Percentiles rank a stretch among this genome's conserved stretches.
phyloP scores from a whole-genome alignment of 2,888 invertebrate genomes.

The Balanococcus diminutus region DNA sequence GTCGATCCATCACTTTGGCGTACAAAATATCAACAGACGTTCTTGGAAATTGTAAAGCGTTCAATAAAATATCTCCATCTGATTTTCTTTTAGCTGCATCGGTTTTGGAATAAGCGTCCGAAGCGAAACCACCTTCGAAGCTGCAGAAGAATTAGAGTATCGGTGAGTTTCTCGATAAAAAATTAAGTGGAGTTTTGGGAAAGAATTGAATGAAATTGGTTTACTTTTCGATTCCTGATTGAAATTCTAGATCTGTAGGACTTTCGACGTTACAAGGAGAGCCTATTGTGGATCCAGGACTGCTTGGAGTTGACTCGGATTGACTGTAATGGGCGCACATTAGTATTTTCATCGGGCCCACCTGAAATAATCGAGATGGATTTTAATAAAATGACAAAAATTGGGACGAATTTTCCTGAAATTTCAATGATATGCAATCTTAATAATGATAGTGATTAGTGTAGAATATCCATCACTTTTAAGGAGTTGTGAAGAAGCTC shows the following conservation, averaged over 20 bases:
- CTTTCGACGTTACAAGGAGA: slow-evolving; percentile 56
- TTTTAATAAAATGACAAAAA: slow-evolving; percentile 14
- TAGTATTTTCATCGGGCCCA: slow-evolving; percentile 62
- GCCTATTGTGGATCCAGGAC: slow-evolving; percentile 60
- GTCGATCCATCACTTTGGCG: slow-evolving; percentile 70
- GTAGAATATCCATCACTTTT: background rate
- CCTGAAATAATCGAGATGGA: too few relatives aligned
- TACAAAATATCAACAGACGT: slow-evolving; percentile 62
- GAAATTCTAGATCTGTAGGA: slow-evolving; percentile 59
- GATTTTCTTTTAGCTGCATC: slow-evolving; percentile 42
- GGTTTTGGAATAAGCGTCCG: slow-evolving; percentile 44
- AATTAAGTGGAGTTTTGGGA: background rate
- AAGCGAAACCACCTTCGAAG: slow-evolving; percentile 66
- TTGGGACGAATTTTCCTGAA: background rate
- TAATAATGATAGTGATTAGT: background rate
- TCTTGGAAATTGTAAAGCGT: slow-evolving; percentile 48
- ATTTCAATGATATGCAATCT: background rate
- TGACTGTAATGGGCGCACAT: slow-evolving; percentile 68
- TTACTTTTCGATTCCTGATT: slow-evolving; percentile 60
- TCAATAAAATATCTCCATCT: slow-evolving; percentile 38
- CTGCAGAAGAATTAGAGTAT: slow-evolving; percentile 58
- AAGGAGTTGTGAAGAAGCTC: background rate
- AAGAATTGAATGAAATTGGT: background rate
- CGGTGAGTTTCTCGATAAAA: too few relatives aligned
- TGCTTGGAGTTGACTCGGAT: slow-evolving; percentile 69